These are phyloP conservation scores for Sebastes glaucus DNA, from an alignment of 2,797 vertebrate genomes.

Conservation along the genomic window DNA sequence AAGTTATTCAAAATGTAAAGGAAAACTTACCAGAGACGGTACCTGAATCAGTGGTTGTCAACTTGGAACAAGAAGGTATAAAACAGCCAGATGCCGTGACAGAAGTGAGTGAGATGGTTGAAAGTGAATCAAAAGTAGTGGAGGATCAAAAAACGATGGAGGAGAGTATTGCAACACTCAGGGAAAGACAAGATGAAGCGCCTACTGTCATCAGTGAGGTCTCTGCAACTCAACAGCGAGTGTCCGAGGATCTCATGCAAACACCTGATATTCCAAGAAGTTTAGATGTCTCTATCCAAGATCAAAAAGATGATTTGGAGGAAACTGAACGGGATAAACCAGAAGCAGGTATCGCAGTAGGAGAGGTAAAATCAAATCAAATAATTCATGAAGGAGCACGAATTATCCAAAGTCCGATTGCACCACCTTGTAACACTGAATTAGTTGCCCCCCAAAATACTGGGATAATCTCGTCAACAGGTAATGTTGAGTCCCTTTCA, in stretches of 20 bases:
- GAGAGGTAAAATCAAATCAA: constrained; percentile 20
- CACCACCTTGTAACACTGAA: neutral
- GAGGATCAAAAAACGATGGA: constrained; percentile 27
- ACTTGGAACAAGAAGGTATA: constrained; percentile 3
- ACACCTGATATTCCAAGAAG: neutral
- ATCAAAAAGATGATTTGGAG: constrained; percentile 22
- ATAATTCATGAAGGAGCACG: constrained; percentile 23
- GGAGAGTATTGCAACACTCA: constrained; percentile 13
- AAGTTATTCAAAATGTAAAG: constrained; percentile 74
- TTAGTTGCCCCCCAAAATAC: constrained; percentile 48
- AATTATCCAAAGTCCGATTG: constrained; percentile 12
- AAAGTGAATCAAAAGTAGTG: constrained; percentile 22
- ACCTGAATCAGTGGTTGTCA: constrained; percentile 7
- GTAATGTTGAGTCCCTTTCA: constrained; percentile 53
- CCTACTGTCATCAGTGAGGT: neutral
- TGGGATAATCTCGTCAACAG: constrained; percentile 47
- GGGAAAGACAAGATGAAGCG: constrained; percentile 13
- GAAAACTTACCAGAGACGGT: constrained; percentile 33
- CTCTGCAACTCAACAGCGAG: constrained; percentile 15
- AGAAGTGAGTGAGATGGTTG: constrained; percentile 3
- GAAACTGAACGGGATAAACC: constrained; percentile 25
- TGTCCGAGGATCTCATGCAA: neutral
- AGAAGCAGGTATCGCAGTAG: neutral
- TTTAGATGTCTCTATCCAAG: neutral
- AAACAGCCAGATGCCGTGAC: neutral